Base-by-base conservation (phyloP, 2,797 vertebrate species). In the Melanotaenia maccullochi region DNA sequence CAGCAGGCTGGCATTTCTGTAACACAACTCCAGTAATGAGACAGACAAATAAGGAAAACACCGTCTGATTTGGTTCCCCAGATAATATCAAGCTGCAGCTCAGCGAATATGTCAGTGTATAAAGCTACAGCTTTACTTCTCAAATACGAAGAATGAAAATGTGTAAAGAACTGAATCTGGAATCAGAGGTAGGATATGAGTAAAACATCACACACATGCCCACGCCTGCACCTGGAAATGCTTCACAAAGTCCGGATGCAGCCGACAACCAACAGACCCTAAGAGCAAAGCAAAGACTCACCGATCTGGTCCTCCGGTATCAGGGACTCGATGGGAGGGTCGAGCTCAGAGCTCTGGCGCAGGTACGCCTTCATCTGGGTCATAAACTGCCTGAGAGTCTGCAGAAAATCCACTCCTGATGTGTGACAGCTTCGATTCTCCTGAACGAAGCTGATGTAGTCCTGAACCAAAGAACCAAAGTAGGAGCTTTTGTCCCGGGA, bases 311-410 rank as follows among this genome's bases (percentile, higher is more conserved):
- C 97, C 88, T 98, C 97, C 0, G 97, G 97, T 86, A 99, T 98
- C 74, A 99, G 93, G 0, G 97, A 98, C 83, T 99, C 97, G 0
- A 99, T 95, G 0, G 97, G 97, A 0, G 97, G 97, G 76, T 98
- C 95, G 32, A 99, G 93, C 89, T 99, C 97, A 0, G 97, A 99
- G 88, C 96, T 97, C 91, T 99, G 97, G 36, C 95, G 90, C 92
- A 99, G 91, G 78, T 99, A 99, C 67, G 96, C 97, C 93, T 99
- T 99, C 86, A 97, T 97, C 79, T 99, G 97, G 14, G 97, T 99
- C 95, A 99, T 96, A 78, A 99, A 99, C 90, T 99, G 97, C 56
- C 97, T 93, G 78, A 99, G 88, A 0, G 97, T 98, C 91, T 98
- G 97, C 78, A 99, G 93, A 84, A 99, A 94, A 81, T 99, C 97